phyloP scores from a whole-genome alignment of 2,797 vertebrate species.

The Mormyrops boulengeri region DNA sequence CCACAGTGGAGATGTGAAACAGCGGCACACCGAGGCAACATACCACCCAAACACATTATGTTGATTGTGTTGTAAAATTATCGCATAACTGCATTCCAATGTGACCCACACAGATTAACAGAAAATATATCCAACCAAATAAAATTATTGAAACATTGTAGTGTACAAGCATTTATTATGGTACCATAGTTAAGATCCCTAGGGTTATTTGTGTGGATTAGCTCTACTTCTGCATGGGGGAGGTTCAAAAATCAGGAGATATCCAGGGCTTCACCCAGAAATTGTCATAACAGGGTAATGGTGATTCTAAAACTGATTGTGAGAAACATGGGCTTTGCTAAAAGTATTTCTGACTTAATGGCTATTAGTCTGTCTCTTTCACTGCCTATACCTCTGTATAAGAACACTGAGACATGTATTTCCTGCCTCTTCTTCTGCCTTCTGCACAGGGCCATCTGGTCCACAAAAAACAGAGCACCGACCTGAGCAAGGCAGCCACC shows the following conservation, averaged over 20 bases:
- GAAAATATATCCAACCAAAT: neutral
- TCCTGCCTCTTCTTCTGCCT: neutral
- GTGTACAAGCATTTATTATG: neutral
- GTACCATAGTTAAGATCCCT: neutral
- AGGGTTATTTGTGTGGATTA: neutral
- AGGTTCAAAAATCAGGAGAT: neutral
- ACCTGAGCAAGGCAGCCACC: neutral
- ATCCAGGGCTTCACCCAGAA: neutral
- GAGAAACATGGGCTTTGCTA: neutral
- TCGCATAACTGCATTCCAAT: neutral
- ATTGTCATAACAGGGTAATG: neutral
- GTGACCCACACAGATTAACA: neutral
- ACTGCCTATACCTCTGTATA: neutral
- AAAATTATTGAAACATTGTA: neutral
- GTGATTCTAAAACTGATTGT: neutral
- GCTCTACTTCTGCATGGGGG: neutral
- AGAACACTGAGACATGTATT: neutral
- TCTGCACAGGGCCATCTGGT: neutral
- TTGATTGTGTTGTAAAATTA: neutral
- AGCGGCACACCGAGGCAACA: neutral
- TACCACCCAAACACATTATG: neutral
- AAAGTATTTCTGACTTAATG: neutral
- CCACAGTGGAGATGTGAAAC: neutral
- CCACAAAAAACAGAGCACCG: neutral
- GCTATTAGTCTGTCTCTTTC: neutral